A percentile compares a stretch with the other conserved stretches of the same genome.
phyloP scores from a whole-genome alignment of 1,140 invertebrate species.

The Homarus americanus region DNA sequence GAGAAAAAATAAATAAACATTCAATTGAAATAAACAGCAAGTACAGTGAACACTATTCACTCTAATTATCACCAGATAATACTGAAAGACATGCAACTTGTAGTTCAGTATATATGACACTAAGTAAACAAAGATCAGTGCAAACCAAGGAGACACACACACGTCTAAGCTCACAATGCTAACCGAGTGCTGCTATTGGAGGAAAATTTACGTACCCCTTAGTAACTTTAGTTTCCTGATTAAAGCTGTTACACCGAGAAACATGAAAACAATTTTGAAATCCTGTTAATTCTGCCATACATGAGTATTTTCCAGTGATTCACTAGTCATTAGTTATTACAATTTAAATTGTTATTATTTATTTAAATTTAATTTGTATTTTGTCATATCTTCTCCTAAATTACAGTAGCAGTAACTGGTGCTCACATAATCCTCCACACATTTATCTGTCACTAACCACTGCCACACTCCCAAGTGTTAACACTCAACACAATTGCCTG shows the following conservation, averaged over 20 bases:
- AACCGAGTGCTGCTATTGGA: background rate
- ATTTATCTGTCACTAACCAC: no score
- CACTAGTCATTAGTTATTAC: background rate
- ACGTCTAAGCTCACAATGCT: background rate
- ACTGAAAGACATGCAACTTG: background rate
- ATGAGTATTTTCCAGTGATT: background rate
- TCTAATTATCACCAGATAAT: background rate
- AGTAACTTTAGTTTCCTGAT: constrained; percentile 51
- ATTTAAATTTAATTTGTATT: background rate
- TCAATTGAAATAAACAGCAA: background rate
- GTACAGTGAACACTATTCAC: background rate
- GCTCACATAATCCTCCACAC: no score
- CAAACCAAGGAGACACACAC: background rate
- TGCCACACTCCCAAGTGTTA: no score
- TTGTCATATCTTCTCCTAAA: no score
- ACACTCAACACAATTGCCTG: no score
- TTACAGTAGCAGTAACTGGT: no score
- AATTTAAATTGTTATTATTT: background rate
- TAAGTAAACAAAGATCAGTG: background rate
- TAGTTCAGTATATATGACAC: background rate
- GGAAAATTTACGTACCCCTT: constrained; percentile 42
- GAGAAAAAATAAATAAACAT: background rate
- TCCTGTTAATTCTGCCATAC: background rate
- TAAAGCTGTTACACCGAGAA: constrained; percentile 36
- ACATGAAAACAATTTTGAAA: constrained; percentile 9